phyloP scores from a whole-genome alignment of 1,140 invertebrate genomes.

The Trinorchestia longiramus region DNA sequence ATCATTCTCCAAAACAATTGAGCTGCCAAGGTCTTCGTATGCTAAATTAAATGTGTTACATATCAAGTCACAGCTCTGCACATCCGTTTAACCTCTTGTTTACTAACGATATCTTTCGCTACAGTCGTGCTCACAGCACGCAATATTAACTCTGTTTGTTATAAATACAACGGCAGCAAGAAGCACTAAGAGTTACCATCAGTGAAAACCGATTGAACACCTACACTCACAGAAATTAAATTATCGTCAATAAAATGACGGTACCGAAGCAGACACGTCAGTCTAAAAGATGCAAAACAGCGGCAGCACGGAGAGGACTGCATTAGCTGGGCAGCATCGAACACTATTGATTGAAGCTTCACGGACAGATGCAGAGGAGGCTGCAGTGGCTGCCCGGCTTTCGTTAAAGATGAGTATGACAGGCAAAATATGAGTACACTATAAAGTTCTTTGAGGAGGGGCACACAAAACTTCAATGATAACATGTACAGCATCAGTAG shows the following conservation, averaged over 20 bases:
- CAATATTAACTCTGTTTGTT: too few relatives aligned
- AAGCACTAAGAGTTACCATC: too few relatives aligned
- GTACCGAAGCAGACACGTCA: neutral
- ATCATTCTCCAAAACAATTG: too few relatives aligned
- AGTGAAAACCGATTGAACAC: too few relatives aligned
- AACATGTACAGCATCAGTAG: neutral
- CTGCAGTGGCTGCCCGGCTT: neutral
- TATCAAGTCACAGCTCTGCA: too few relatives aligned
- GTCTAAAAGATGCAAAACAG: neutral
- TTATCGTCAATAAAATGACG: neutral
- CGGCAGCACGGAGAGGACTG: neutral
- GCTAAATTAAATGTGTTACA: too few relatives aligned
- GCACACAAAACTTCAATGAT: neutral
- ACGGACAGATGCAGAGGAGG: neutral
- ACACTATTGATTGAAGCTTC: neutral
- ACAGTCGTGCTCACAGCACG: too few relatives aligned
- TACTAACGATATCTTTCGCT: too few relatives aligned
- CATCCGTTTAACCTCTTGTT: too few relatives aligned
- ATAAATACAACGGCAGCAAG: too few relatives aligned
- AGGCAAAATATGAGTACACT: neutral
- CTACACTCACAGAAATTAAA: neutral
- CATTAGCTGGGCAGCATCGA: neutral
- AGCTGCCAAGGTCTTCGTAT: too few relatives aligned
- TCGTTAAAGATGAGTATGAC: neutral
- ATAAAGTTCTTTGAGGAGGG: neutral